These are phyloP conservation scores for Hydrozoanthus gracilis DNA, from an alignment of 92 coral and sea anemone species.

Conservation along the genomic window DNA sequence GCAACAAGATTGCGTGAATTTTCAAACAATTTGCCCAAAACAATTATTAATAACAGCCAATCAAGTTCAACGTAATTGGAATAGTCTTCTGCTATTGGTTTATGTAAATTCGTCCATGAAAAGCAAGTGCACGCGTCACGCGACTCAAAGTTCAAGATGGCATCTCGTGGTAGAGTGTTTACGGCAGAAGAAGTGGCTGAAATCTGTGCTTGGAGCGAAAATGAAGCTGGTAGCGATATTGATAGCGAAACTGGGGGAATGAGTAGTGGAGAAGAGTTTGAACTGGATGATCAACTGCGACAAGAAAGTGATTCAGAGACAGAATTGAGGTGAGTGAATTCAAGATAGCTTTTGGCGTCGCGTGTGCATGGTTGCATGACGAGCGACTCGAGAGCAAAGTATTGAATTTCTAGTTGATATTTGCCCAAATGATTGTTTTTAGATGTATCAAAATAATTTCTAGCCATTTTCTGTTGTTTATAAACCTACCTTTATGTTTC, in stretches of 20 bases:
- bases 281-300: constrained; percentile 6
- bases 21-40: neutral
- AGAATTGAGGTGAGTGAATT: constrained; percentile 25
- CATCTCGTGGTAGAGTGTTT: constrained; percentile 1
- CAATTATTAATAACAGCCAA: constrained; percentile 7
- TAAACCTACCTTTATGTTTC: constrained; percentile 5
- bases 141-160: constrained; percentile 4
- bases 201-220: constrained; percentile 22
- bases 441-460: constrained; percentile 1
- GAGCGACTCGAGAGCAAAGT: constrained; percentile 20
- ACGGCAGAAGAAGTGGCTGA: constrained; percentile 33
- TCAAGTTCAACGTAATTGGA: neutral
- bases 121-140: neutral
- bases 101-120: neutral
- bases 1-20: neutral
- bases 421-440: constrained; percentile 14
- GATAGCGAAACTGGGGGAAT: constrained; percentile 19
- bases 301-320: constrained; percentile 33
- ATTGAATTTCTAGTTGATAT: constrained; percentile 4
- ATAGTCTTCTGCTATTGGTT: constrained; percentile 6
- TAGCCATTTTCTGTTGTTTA: constrained; percentile 10
- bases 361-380: constrained; percentile 23
- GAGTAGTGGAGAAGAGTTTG: constrained; percentile 19
- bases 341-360: constrained; percentile 12
- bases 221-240: constrained; percentile 20